Conservation (phyloP, 2,113 vertebrate species). For the Amblyopsis rosae region DNA sequence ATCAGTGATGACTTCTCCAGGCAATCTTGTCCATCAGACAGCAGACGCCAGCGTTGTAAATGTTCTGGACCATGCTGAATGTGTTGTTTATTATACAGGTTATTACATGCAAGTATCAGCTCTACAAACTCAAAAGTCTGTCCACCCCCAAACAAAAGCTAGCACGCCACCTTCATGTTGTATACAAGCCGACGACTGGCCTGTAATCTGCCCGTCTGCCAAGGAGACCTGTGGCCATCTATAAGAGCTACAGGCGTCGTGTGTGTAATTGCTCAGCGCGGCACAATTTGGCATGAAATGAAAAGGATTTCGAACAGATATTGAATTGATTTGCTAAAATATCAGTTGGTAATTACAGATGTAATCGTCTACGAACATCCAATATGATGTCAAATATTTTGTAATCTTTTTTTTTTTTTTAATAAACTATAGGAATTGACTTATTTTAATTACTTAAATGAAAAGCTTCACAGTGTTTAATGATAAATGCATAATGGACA, state of each 20-base stretch:
- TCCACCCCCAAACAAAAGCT: slow-evolving; percentile 67
- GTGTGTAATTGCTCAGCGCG: slow-evolving; percentile 61
- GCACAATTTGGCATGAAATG: slow-evolving; percentile 65
- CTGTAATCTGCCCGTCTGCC: slow-evolving; percentile 76
- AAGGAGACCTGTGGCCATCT: slow-evolving; percentile 68
- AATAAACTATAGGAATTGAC: neutral
- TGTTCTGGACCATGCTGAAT: slow-evolving; percentile 42
- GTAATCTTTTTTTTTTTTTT: neutral
- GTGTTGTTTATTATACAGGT: slow-evolving; percentile 35
- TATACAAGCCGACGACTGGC: slow-evolving; percentile 64
- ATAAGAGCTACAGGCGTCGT: slow-evolving; percentile 72
- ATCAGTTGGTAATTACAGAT: neutral
- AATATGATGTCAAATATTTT: neutral
- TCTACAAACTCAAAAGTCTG: slow-evolving; percentile 55
- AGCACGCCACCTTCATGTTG: slow-evolving; percentile 60
- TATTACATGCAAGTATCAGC: slow-evolving; percentile 59
- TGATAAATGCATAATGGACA: neutral
- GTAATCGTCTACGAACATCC: slow-evolving; percentile 16
- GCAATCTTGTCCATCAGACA: slow-evolving; percentile 1
- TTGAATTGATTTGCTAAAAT: slow-evolving; percentile 14
- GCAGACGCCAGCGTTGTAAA: neutral
- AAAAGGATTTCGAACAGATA: slow-evolving; percentile 40
- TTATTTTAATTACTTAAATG: neutral
- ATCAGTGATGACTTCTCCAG: too few species aligned
- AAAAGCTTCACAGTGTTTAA: neutral